phyloP scores from a whole-genome alignment of 2,888 invertebrate species.

The Drosophila kuntzei region DNA sequence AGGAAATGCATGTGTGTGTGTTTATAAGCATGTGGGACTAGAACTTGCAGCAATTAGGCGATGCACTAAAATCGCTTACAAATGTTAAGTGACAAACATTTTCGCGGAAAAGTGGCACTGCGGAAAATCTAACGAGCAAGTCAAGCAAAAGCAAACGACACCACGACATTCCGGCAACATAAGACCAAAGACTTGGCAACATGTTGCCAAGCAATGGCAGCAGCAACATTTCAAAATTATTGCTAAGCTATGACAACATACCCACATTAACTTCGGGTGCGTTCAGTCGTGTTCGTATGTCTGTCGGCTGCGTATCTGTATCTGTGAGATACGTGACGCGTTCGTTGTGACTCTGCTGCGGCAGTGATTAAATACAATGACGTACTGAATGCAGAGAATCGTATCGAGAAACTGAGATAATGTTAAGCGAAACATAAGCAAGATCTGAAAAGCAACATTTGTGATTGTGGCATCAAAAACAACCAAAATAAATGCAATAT shows the following conservation, averaged over 20 bases:
- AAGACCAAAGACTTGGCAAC: slow-evolving; percentile 20
- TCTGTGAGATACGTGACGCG: slow-evolving; percentile 75
- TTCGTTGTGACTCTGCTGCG: too few relatives aligned
- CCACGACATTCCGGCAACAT: slow-evolving; percentile 54
- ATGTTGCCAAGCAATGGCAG: slow-evolving; percentile 43
- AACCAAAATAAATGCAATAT: slow-evolving; percentile 18
- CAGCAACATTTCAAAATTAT: slow-evolving; percentile 44
- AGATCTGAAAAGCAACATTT: slow-evolving; percentile 15
- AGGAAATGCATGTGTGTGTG: slow-evolving; percentile 26
- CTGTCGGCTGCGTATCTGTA: slow-evolving; percentile 76
- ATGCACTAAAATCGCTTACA: slow-evolving; percentile 64
- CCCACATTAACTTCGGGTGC: slow-evolving; percentile 33
- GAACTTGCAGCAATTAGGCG: slow-evolving; percentile 67
- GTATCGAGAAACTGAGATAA: slow-evolving; percentile 8
- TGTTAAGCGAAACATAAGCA: slow-evolving; percentile 4
- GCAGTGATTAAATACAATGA: slow-evolving; percentile 52
- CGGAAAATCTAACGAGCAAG: slow-evolving; percentile 41
- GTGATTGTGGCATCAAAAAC: slow-evolving; percentile 22
- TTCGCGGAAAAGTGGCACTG: slow-evolving; percentile 60
- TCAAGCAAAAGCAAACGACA: slow-evolving; percentile 23
- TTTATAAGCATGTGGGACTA: slow-evolving; percentile 32
- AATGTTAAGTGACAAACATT: slow-evolving; percentile 64
- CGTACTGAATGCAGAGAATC: slow-evolving; percentile 30
- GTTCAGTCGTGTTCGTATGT: slow-evolving; percentile 63
- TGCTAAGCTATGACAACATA: slow-evolving; percentile 38